Conservation (phyloP, 2,113 vertebrate species). For the Pachyramphus minor region DNA sequence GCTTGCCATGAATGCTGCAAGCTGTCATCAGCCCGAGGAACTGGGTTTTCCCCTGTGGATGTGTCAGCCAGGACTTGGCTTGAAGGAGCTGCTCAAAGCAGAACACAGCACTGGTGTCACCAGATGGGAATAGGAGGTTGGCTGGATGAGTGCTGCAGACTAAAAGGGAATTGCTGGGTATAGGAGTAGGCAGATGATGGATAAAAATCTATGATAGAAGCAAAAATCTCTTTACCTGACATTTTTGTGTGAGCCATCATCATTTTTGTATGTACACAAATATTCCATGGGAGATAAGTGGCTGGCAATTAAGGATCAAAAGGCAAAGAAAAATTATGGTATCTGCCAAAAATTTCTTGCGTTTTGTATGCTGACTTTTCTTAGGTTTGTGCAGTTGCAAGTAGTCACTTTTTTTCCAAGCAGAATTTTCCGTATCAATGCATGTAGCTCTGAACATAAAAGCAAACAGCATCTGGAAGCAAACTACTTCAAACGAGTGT, state of each 20-base stretch:
- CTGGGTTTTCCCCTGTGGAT: not conserved
- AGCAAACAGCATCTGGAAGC: constrained; percentile 25
- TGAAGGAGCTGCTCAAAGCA: not conserved
- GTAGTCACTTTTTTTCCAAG: not conserved
- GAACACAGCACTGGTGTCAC: not conserved
- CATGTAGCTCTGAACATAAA: not conserved
- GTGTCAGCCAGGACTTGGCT: not conserved
- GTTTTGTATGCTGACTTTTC: not conserved
- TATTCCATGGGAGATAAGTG: not conserved
- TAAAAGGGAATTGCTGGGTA: not conserved
- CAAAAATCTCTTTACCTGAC: not conserved
- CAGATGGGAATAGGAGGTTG: not conserved
- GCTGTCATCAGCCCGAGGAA: not conserved
- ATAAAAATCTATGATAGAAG: not conserved
- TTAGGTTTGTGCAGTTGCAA: not conserved
- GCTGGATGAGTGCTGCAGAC: not conserved
- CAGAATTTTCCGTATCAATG: not conserved
- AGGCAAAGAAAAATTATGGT: not conserved
- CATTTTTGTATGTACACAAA: not conserved
- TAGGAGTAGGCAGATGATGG: not conserved
- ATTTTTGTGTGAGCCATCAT: not conserved
- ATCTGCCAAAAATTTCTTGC: not conserved
- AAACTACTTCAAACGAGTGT: not conserved
- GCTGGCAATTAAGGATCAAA: not conserved
- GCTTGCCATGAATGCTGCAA: not conserved